These are phyloP conservation scores for Callyntrura guangdongensis DNA, from an alignment of 2,888 invertebrate genomes.

Conservation along the genomic window DNA sequence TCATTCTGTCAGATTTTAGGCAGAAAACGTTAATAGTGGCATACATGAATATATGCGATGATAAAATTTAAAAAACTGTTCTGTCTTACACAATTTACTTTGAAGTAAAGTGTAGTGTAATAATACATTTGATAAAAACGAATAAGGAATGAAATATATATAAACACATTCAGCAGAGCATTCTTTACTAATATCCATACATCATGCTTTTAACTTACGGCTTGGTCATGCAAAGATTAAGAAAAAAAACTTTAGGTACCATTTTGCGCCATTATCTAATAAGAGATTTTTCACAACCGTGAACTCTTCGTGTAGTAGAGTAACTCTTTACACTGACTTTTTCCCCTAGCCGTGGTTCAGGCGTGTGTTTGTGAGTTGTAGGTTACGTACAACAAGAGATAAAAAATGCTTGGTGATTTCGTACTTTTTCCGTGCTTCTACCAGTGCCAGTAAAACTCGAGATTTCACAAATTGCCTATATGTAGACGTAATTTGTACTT, in stretches of 20 bases:
- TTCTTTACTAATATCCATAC: neutral
- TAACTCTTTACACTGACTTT: conserved; percentile 28
- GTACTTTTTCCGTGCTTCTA: conserved; percentile 14
- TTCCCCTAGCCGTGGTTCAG: conserved; percentile 7
- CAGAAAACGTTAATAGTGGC: conserved; percentile 11
- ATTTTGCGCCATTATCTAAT: neutral
- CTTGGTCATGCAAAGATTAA: conserved; percentile 49
- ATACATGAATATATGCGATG: neutral
- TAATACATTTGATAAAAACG: neutral
- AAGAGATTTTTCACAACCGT: conserved; percentile 50
- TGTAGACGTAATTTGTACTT: conserved; percentile 18
- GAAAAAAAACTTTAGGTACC: conserved; percentile 23
- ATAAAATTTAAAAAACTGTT: neutral
- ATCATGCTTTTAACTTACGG: conserved; percentile 5
- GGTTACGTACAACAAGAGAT: neutral
- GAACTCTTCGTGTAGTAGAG: neutral
- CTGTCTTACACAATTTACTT: conserved; percentile 31
- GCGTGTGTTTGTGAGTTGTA: neutral
- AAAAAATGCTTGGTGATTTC: neutral
- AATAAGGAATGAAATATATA: conserved; percentile 22
- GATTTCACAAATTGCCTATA: neutral
- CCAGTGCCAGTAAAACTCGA: conserved; percentile 8
- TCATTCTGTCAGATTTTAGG: conserved; percentile 71
- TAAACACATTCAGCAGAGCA: no score
- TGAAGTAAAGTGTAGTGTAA: conserved; percentile 23